These are phyloP conservation scores for Scolopax rusticola DNA, from an alignment of 2,797 vertebrate genomes.

Conservation along the genomic window DNA sequence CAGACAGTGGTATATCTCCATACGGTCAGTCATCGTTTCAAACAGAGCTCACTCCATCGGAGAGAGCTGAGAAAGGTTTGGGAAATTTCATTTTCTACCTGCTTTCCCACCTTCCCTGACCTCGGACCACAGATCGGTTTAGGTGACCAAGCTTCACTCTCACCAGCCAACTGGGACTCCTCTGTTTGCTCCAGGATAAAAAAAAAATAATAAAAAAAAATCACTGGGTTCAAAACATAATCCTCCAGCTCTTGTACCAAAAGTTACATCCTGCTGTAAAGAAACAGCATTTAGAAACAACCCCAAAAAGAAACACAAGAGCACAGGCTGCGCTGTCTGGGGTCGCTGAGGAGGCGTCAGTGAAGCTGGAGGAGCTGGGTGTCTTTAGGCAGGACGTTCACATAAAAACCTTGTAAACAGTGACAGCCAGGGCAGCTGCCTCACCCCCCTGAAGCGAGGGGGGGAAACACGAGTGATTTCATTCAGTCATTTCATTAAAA, in stretches of 20 bases:
- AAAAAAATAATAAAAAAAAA: background rate
- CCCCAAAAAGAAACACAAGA: background rate
- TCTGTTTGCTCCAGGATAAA: background rate
- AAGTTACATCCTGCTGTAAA: background rate
- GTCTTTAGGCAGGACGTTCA: background rate
- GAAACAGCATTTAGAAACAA: background rate
- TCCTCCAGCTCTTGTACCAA: slow-evolving; percentile 6
- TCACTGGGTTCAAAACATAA: background rate
- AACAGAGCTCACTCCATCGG: background rate
- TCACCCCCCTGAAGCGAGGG: background rate
- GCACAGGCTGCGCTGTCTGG: background rate
- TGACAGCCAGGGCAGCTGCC: background rate
- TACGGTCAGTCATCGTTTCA: background rate
- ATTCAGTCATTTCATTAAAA: slow-evolving; percentile 6
- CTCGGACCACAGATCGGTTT: slow-evolving; percentile 38
- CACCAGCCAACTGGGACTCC: background rate
- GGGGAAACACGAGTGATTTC: background rate
- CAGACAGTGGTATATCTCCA: slow-evolving; percentile 37
- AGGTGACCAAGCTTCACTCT: background rate
- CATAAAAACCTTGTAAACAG: slow-evolving; percentile 28
- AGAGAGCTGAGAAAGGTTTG: background rate
- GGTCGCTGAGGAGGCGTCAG: background rate
- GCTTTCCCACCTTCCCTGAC: slow-evolving; percentile 22
- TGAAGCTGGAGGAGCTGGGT: background rate
- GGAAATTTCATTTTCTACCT: background rate